Evolutionary conservation across 1,140 invertebrate species (phyloP).

Genomic region (Leguminivora glycinivorella): DNA sequence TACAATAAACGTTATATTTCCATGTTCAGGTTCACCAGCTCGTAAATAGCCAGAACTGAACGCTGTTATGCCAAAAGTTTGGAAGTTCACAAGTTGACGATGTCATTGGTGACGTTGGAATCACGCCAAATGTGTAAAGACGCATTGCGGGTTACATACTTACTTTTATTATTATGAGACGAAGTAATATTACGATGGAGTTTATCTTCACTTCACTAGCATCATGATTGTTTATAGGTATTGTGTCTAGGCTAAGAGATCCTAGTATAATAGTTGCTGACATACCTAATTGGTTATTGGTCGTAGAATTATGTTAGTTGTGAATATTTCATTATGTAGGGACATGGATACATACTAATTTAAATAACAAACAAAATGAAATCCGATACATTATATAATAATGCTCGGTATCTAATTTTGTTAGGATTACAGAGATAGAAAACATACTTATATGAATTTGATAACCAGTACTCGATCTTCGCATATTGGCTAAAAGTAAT

Average conservation of each 20-base stretch:
- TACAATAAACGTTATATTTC: neutral
- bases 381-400: too few species aligned
- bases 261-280: too few species aligned
- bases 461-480: too few species aligned
- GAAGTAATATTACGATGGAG: neutral
- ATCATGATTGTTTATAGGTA: neutral
- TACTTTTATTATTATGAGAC: neutral
- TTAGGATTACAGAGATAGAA: too few species aligned
- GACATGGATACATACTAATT: too few species aligned
- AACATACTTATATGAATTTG: too few species aligned
- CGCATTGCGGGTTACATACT: conserved; percentile 41
- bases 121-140: conserved; percentile 47
- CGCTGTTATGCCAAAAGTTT: conserved; percentile 42
- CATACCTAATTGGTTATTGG: too few species aligned
- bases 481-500: too few species aligned
- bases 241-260: neutral
- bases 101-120: conserved; percentile 49
- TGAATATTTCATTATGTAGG: too few species aligned
- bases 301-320: too few species aligned
- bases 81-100: conserved; percentile 42
- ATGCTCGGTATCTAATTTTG: too few species aligned
- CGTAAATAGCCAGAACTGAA: conserved; percentile 13
- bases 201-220: neutral
- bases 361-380: too few species aligned
- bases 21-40: neutral